phyloP scores from a whole-genome alignment of 2,888 invertebrate species.

The Dimorphilus gyrociliatus region DNA sequence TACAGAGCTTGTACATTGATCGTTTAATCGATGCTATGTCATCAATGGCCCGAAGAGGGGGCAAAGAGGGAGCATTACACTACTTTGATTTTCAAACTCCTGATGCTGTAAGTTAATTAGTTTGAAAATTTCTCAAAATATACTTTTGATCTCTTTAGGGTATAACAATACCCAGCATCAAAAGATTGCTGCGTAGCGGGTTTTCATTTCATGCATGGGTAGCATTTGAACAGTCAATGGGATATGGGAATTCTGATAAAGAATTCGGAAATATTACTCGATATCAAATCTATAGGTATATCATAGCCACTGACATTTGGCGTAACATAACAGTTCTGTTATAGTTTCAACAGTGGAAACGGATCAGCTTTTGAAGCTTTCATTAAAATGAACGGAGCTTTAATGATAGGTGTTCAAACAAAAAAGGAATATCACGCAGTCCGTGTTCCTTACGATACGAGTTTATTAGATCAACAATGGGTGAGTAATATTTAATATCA shows the following conservation, averaged over 20 bases:
- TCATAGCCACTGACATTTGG: neutral
- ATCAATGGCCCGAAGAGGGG: slow-evolving; percentile 34
- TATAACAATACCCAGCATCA: slow-evolving; percentile 43
- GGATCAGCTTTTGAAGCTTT: slow-evolving; percentile 48
- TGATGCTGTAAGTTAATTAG: slow-evolving; percentile 22
- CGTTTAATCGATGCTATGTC: slow-evolving; percentile 37
- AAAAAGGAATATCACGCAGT: slow-evolving; percentile 46
- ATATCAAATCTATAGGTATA: neutral
- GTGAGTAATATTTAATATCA: slow-evolving; percentile 14
- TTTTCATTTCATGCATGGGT: slow-evolving; percentile 47
- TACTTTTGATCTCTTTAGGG: too few species aligned
- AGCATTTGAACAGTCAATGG: too few species aligned
- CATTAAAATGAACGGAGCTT: slow-evolving; percentile 42
- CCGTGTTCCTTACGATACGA: slow-evolving; percentile 37
- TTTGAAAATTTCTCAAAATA: too few species aligned
- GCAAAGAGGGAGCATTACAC: slow-evolving; percentile 38
- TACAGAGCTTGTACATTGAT: slow-evolving; percentile 25
- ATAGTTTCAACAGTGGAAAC: slow-evolving; percentile 41
- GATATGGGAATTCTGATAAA: too few species aligned
- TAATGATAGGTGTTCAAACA: slow-evolving; percentile 44
- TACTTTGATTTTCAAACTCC: slow-evolving; percentile 42
- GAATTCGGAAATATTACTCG: neutral
- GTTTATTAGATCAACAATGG: slow-evolving; percentile 42
- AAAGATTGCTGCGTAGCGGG: slow-evolving; percentile 45
- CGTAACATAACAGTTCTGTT: slow-evolving; percentile 9